Evolutionary conservation across 2,113 vertebrate species (phyloP).

Genomic region (Cyanoliseus patagonus): DNA sequence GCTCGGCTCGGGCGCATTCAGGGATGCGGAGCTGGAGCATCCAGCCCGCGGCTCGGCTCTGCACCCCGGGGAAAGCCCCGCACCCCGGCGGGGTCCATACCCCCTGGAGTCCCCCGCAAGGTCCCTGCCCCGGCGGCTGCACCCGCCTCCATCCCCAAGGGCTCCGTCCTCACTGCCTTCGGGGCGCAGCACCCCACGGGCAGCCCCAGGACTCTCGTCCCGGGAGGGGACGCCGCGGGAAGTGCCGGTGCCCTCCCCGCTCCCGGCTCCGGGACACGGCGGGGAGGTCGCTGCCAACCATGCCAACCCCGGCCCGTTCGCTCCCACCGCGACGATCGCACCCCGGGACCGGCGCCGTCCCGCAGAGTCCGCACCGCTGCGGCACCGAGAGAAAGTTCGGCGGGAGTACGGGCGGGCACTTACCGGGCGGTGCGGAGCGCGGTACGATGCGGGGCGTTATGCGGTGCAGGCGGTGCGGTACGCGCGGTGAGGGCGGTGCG

Average conservation of each 20-base stretch:
- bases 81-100: no score
- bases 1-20: neutral
- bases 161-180: neutral
- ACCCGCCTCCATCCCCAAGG: neutral
- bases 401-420: neutral
- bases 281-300: neutral
- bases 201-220: neutral
- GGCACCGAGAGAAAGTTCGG: slow-evolving; percentile 11
- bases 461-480: neutral
- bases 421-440: neutral
- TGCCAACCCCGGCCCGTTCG: no score
- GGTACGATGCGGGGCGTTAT: neutral
- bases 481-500: neutral
- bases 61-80: neutral
- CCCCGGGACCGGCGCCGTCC: neutral
- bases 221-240: neutral
- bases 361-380: neutral
- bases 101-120: neutral
- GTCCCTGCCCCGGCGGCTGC: neutral
- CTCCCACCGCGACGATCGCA: neutral
- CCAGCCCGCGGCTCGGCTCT: neutral
- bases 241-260: neutral
- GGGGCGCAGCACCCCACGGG: neutral
- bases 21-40: neutral
- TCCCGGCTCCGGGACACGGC: neutral